Evolutionary conservation across 1,140 invertebrate genomes (phyloP).

Genomic region (Hyphantria cunea): DNA sequence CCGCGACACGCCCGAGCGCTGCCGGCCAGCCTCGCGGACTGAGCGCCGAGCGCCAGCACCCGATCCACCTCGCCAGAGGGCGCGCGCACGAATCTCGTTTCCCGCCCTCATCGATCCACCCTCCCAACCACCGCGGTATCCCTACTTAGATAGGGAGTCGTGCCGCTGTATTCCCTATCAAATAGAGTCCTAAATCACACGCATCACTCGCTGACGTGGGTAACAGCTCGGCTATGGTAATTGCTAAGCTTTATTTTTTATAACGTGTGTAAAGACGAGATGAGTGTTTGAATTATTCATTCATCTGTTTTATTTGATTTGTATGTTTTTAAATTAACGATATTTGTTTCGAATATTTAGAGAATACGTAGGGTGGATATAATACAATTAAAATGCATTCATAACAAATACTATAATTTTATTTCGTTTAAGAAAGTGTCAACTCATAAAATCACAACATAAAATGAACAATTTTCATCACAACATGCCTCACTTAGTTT

Average conservation of each 20-base stretch:
- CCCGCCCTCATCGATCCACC: constrained; percentile 68
- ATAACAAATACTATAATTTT: constrained; percentile 63
- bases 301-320: neutral
- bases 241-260: constrained; percentile 44
- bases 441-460: constrained; percentile 58
- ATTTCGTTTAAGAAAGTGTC: constrained; percentile 48
- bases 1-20: constrained; percentile 13
- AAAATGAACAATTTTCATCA: constrained; percentile 32
- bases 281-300: constrained; percentile 5
- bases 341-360: too few species aligned
- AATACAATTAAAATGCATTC: constrained; percentile 20
- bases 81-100: constrained; percentile 39
- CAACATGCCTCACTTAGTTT: constrained; percentile 33
- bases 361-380: too few species aligned
- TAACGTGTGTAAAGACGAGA: neutral
- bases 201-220: constrained; percentile 52
- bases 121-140: constrained; percentile 37
- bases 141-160: too few species aligned
- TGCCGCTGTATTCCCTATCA: constrained; percentile 27
- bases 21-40: constrained; percentile 15
- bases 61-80: constrained; percentile 50
- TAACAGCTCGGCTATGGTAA: constrained; percentile 48
- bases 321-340: too few species aligned
- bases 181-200: constrained; percentile 36
- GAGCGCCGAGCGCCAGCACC: constrained; percentile 24